Base-by-base conservation (phyloP, 2,888 invertebrate species). In the Taphrorychus bicolor region DNA sequence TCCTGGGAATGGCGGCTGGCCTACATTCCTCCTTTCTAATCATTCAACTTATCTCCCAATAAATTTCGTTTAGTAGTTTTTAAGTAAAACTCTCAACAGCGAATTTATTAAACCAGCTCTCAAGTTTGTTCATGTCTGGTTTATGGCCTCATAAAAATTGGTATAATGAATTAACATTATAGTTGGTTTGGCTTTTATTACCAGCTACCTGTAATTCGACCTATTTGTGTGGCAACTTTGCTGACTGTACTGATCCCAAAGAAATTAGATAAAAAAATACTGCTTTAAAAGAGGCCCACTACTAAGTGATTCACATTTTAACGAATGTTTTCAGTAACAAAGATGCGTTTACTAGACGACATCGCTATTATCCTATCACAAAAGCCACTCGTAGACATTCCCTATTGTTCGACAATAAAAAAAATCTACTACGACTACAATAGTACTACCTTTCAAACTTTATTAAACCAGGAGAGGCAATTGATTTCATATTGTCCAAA, bases 361-460 rank as follows among this genome's bases (percentile, higher is more conserved):
- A 64, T 22, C 19, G 61, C 61, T 52, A 69, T 69, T 69, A 69
- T 69, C 45, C 69, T 23, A 61, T 65, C 61, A 69, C 65, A 66
- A 66, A 54, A 57, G 61, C 57, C 32, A 57, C 51, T 61, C 57
- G 66, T 66, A 66, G 62, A 63, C 67, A 45, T 59, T 63, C 68
- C 19, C 68, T 53, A 68, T 68, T 68, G 68, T 68, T 68, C 49
- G 11, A 49, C 41, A 68, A 64, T 68, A 61, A 69, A 69, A 45
- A n/a, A 69, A 69, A 61, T 69, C 56, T 69, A 69, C 69, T 69
- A 69, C 69, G 45, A 57, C 21, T 48, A 68, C 63, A 68, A 68
- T 68, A 60, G 59, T 68, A 68, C 54, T 64, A 68, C 64, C 63
- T 68, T 64, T 59, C 49, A 40, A 63, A 53, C 24, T 53, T 52